Evolutionary conservation across 2,113 vertebrate genomes (phyloP).

Genomic region (Ornithorhynchus anatinus): DNA sequence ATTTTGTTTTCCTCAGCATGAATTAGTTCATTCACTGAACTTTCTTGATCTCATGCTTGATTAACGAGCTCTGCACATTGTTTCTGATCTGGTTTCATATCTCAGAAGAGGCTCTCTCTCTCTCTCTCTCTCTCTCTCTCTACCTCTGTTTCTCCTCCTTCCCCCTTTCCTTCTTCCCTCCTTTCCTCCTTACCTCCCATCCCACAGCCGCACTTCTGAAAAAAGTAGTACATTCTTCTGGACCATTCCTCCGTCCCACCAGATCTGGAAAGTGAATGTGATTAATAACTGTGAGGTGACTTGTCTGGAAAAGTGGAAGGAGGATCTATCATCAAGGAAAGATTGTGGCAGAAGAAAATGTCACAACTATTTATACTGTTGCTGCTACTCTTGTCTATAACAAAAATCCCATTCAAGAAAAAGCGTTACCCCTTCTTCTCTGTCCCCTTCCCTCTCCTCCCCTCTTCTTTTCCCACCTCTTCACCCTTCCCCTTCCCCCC

Average conservation of each 20-base stretch:
- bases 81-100: neutral
- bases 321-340: neutral
- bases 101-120: conserved; percentile 7
- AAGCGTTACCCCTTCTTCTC: no score
- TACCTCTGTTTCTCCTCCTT: neutral
- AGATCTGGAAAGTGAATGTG: neutral
- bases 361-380: neutral
- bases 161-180: neutral
- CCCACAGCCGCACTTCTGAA: no score
- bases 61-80: conserved; percentile 28
- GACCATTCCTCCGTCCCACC: neutral
- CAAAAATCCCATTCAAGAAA: no score
- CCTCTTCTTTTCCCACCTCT: neutral
- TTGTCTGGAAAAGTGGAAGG: neutral
- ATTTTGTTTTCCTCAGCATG: conserved; percentile 37
- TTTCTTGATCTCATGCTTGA: conserved; percentile 19
- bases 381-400: no score
- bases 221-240: neutral
- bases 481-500: neutral
- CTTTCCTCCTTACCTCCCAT: no score
- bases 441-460: neutral
- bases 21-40: conserved; percentile 56
- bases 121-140: neutral
- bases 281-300: conserved; percentile 41
- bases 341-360: neutral